Evolutionary conservation across 35 echinoderm and acorn worm species (phyloP).

Genomic region (Ptychodera flava): DNA sequence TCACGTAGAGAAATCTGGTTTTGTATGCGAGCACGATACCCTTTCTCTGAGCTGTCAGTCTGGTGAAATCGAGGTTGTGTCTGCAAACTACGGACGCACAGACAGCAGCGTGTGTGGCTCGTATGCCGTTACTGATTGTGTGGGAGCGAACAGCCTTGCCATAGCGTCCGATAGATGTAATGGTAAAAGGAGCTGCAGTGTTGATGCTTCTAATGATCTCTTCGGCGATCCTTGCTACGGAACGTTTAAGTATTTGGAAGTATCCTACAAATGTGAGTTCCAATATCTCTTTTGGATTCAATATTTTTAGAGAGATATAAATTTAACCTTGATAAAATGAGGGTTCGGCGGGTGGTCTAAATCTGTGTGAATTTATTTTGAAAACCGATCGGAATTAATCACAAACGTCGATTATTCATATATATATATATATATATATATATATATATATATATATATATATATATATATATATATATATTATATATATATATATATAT

Average conservation of each 20-base stretch:
- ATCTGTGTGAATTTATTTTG: too few species aligned
- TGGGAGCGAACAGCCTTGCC: background rate
- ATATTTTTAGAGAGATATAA: too few species aligned
- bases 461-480: too few species aligned
- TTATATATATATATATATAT: too few species aligned
- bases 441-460: too few species aligned
- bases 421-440: too few species aligned
- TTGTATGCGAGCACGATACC: conserved; percentile 3
- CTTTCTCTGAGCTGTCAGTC: background rate
- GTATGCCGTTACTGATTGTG: background rate
- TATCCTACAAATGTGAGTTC: conserved; percentile 22
- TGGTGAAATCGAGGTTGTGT: background rate
- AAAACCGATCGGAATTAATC: too few species aligned
- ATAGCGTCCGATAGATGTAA: background rate
- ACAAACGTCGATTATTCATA: too few species aligned
- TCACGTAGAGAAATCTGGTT: too few species aligned
- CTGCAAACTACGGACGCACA: background rate
- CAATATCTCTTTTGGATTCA: too few species aligned
- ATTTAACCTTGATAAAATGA: too few species aligned
- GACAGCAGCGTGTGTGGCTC: background rate
- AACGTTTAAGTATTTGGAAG: conserved; percentile 27
- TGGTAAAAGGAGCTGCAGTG: conserved; percentile 7
- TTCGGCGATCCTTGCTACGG: conserved; percentile 26
- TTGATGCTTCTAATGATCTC: conserved; percentile 10
- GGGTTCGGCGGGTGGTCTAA: too few species aligned